Conservation (phyloP, 2,888 invertebrate genomes). For the Scaptomyza polygonia region DNA sequence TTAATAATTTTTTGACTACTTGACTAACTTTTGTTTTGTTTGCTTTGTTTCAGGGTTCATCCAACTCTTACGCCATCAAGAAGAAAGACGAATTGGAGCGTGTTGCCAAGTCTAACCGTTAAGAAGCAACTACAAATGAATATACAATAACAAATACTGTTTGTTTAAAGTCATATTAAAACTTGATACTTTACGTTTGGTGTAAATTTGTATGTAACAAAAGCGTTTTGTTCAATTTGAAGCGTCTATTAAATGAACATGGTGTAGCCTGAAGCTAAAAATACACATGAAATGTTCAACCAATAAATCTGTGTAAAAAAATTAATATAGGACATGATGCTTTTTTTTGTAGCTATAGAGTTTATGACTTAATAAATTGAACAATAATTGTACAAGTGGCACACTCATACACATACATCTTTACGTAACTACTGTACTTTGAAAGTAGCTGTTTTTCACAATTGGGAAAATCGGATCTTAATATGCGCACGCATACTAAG, state of each 20-base stretch:
- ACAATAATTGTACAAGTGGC: constrained; percentile 26
- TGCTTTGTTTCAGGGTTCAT: constrained; percentile 90
- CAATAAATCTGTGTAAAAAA: constrained; percentile 54
- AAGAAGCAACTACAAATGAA: constrained; percentile 84
- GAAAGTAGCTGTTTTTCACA: neutral
- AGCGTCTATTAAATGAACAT: constrained; percentile 49
- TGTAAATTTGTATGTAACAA: constrained; percentile 55
- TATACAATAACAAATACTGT: constrained; percentile 56
- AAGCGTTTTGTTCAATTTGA: constrained; percentile 53
- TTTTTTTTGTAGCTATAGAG: constrained; percentile 51
- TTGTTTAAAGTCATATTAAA: constrained; percentile 61
- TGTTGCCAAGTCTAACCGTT: constrained; percentile 99
- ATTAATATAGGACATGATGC: constrained; percentile 51
- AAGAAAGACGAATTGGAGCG: constrained; percentile 99
- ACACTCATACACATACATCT: constrained; percentile 5
- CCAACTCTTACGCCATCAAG: constrained; percentile 99
- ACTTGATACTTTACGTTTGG: constrained; percentile 55
- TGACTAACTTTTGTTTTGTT: constrained; percentile 1
- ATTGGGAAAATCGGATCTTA: neutral
- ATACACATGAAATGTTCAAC: constrained; percentile 41
- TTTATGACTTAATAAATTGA: constrained; percentile 42
- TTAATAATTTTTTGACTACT: neutral
- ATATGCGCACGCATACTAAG: neutral
- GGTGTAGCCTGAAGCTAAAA: constrained; percentile 36
- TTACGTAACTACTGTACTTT: constrained; percentile 1